A percentile compares a stretch with the other conserved stretches of the same genome.
Conservation (phyloP, 2,888 invertebrate species). For the Campopleginae sp. region DNA sequence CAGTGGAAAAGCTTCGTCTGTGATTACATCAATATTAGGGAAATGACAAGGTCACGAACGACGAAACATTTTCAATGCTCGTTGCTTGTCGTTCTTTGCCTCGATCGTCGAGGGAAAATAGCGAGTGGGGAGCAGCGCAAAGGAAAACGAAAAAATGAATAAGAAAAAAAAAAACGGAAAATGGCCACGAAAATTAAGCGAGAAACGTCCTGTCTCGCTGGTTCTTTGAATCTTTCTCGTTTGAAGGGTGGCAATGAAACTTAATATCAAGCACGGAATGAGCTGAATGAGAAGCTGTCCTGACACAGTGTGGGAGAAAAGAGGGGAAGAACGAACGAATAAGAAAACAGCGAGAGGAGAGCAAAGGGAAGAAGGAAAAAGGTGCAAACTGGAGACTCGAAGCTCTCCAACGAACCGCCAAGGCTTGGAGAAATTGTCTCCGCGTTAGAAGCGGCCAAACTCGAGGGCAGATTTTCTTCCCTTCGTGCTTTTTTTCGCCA, state of each 20-base stretch:
- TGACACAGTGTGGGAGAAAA: constrained; percentile 68
- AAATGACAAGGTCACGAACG: constrained; percentile 38
- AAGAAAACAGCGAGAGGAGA: constrained; percentile 69
- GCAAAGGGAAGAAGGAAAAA: constrained; percentile 39
- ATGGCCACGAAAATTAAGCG: constrained; percentile 11
- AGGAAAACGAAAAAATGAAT: neutral
- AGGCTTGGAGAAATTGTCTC: constrained; percentile 71
- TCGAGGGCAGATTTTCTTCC: constrained; percentile 68
- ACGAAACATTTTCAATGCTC: constrained; percentile 9
- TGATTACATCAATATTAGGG: constrained; percentile 59
- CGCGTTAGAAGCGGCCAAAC: constrained; percentile 56
- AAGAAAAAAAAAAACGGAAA: neutral
- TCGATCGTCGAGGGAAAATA: constrained; percentile 27
- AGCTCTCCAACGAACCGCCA: constrained; percentile 35
- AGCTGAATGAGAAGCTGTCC: constrained; percentile 78
- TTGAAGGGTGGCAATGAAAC: constrained; percentile 69
- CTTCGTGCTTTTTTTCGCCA: constrained; percentile 58
- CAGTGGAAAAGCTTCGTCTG: constrained; percentile 16
- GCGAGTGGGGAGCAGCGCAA: neutral
- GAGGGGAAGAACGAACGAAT: constrained; percentile 36
- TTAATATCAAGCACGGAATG: constrained; percentile 77
- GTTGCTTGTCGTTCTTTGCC: constrained; percentile 9
- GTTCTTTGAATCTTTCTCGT: constrained; percentile 56
- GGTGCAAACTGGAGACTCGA: constrained; percentile 50
- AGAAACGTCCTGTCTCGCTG: constrained; percentile 41